Base-by-base conservation (phyloP, 2,797 vertebrate species). In the Darevskia nairensis region DNA sequence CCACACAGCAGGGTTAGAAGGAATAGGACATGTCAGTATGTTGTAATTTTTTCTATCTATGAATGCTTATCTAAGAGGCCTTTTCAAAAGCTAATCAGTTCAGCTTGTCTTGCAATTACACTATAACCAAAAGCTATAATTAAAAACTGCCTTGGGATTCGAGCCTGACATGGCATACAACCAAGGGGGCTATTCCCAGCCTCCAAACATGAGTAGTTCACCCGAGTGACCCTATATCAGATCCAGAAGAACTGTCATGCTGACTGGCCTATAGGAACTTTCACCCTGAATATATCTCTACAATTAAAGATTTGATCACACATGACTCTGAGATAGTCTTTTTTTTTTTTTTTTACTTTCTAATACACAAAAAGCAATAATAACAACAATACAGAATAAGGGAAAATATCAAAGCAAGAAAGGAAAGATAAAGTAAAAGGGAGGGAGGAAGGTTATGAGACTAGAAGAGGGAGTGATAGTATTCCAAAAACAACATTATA, bases 51-150 rank as follows among this genome's bases (percentile, higher is more conserved):
- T 9, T 35, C 23, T 50, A 5, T 8, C 15, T 68, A 9, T 13
- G 66, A 61, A 8, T 0, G 0, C 29, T 89, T 15, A 86, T 25
- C 19, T 41, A 78, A 90, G 88, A 23, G 85, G 91, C 90, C 35
- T 4, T 3, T 79, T 72, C 23, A 46, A 66, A 7, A 86, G 59
- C 8, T 3, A 80, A 55, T 50, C 19, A 86, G 72, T 79, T 72
- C 80, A 89, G 86, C 46, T 76, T 23, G n/a, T 39, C 55, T 80
- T 87, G 50, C 59, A 82, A 59, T 35, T 32, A 50, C 19, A 61
- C n/a, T 64, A 39, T 25, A 80, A 46, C 75, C 41, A 76, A 27
- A 27, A 76, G 61, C 6, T 64, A 64, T 64, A 64, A 64, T 64
- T 64, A 64, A 64, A 46, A 71, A 13, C 29, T 72, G 68, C 7